phyloP scores from a whole-genome alignment of 2,888 invertebrate species.

The Microctonus brassicae region DNA sequence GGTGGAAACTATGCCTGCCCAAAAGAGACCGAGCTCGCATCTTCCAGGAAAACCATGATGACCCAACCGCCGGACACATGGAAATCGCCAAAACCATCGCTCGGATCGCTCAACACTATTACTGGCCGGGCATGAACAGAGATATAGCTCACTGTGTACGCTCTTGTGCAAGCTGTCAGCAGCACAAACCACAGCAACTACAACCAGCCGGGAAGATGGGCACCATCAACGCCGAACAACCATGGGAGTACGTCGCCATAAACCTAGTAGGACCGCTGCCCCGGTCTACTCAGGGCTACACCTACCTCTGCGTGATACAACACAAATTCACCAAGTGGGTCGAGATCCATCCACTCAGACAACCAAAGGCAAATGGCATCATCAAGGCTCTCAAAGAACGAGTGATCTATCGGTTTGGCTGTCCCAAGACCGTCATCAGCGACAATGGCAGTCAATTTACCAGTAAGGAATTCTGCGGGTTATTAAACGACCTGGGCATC shows the following conservation, averaged over 20 bases:
- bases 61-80: conserved; percentile 41
- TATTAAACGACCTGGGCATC: conserved; percentile 5
- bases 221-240: background rate
- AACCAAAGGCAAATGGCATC: background rate
- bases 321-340: conserved; percentile 28
- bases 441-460: too few relatives aligned
- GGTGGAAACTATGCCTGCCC: conserved; percentile 43
- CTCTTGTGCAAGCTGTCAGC: conserved; percentile 40
- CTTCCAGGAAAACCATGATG: conserved; percentile 34
- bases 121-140: too few relatives aligned
- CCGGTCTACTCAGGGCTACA: background rate
- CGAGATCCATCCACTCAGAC: conserved; percentile 16
- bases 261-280: background rate
- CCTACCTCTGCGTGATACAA: conserved; percentile 43
- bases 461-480: conserved; percentile 31
- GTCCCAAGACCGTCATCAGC: conserved; percentile 43
- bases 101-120: conserved; percentile 31
- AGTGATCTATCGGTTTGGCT: conserved; percentile 46
- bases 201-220: conserved; percentile 29
- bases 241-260: background rate
- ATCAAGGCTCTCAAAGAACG: conserved; percentile 25
- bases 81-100: conserved; percentile 34
- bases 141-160: conserved; percentile 42
- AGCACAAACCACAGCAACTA: conserved; percentile 30
- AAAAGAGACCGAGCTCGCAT: background rate